Evolutionary conservation across 2,113 vertebrate genomes (phyloP).

Genomic region (Syngnathus typhle): DNA sequence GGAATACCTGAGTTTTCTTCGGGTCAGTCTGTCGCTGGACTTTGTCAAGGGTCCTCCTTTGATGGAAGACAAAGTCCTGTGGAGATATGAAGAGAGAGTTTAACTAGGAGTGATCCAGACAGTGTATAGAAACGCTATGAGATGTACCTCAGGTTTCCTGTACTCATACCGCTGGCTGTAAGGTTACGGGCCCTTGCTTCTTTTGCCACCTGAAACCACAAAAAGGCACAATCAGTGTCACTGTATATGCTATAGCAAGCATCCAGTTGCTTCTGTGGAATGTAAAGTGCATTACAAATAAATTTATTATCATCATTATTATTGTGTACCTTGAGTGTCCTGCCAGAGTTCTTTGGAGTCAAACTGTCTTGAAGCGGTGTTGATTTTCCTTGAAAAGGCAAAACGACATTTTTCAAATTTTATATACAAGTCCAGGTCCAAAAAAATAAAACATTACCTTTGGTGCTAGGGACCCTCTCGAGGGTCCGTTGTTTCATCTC

Average conservation of each 20-base stretch:
- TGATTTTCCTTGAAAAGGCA: neutral
- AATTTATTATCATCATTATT: too few relatives aligned
- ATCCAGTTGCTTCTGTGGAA: too few relatives aligned
- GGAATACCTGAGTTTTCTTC: conserved; percentile 41
- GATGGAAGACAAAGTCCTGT: neutral
- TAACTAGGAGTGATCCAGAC: too few relatives aligned
- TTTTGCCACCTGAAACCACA: conserved; percentile 23
- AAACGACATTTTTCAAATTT: neutral
- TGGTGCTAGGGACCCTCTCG: neutral
- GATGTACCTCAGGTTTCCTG: conserved; percentile 45
- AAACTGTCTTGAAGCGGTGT: neutral
- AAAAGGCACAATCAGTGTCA: neutral
- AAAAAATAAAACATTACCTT: neutral
- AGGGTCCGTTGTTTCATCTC: neutral
- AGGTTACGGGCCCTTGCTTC: conserved; percentile 10
- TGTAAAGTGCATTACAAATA: too few relatives aligned
- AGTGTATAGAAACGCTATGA: too few relatives aligned
- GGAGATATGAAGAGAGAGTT: neutral
- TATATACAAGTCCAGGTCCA: too few relatives aligned
- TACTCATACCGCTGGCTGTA: conserved; percentile 34
- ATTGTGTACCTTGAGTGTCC: neutral
- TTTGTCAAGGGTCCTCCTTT: conserved; percentile 24
- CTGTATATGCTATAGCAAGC: too few relatives aligned
- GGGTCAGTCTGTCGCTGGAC: neutral
- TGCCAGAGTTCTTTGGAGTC: neutral